Evolutionary conservation across 2,888 invertebrate genomes (phyloP).

Genomic region (Trilocha varians): DNA sequence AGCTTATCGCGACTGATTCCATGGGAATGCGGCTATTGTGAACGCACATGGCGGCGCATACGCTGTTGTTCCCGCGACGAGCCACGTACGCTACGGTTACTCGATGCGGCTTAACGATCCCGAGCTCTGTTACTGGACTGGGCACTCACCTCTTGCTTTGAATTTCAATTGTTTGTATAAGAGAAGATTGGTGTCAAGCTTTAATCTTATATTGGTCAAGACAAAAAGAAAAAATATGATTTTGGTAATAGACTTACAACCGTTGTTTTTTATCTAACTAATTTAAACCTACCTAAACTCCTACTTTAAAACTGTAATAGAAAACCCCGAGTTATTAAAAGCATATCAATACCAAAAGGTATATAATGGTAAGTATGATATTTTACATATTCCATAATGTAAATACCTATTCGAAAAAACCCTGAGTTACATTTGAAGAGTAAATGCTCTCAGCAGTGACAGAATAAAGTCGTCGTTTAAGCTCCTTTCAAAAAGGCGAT

Average conservation of each 20-base stretch:
- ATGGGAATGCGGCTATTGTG: constrained; percentile 73
- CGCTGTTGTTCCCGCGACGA: constrained; percentile 34
- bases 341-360: too few species aligned
- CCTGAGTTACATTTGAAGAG: background rate
- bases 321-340: too few species aligned
- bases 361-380: too few species aligned
- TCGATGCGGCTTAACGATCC: constrained; percentile 30
- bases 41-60: constrained; percentile 65
- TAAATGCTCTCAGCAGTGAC: background rate
- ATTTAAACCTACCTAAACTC: too few species aligned
- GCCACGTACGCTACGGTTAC: constrained; percentile 6
- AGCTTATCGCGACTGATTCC: constrained; percentile 68
- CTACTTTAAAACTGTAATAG: too few species aligned
- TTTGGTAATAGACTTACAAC: too few species aligned
- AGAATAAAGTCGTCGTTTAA: constrained; percentile 23
- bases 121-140: constrained; percentile 12
- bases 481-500: constrained; percentile 48
- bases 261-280: too few species aligned
- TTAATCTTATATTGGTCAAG: background rate
- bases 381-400: too few species aligned
- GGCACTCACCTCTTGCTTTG: background rate
- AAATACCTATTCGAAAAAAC: too few species aligned
- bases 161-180: background rate
- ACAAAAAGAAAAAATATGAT: too few species aligned
- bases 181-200: background rate